Conservation (phyloP, 2,888 invertebrate species). For the Coecobrya sp. region DNA sequence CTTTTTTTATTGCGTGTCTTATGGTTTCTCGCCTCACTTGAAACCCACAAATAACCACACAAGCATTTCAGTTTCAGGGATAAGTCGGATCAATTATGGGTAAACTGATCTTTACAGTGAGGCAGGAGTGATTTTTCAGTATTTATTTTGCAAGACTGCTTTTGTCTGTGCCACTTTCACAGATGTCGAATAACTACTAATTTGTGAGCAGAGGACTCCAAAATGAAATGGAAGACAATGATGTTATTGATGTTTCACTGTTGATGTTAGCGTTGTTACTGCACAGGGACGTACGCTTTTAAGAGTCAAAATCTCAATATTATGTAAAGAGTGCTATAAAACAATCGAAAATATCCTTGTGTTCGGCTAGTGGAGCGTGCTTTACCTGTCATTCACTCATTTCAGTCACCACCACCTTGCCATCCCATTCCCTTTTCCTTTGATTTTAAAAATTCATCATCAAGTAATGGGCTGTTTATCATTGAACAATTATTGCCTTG, state of each 20-base stretch:
- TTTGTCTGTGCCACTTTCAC: conserved; percentile 36
- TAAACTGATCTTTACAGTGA: conserved; percentile 13
- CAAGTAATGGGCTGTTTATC: background rate
- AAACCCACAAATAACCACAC: background rate
- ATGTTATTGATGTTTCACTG: background rate
- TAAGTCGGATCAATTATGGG: background rate
- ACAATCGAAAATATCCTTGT: conserved; percentile 60
- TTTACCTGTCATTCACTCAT: conserved; percentile 75
- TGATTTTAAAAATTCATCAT: conserved; percentile 27
- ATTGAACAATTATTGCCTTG: conserved; percentile 33
- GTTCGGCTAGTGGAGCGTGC: conserved; percentile 59
- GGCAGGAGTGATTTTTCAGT: conserved; percentile 13
- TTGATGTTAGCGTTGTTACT: background rate
- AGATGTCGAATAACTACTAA: conserved; percentile 17
- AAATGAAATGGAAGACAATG: conserved; percentile 34
- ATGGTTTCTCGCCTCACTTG: conserved; percentile 40
- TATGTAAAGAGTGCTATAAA: background rate
- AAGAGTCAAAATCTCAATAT: background rate
- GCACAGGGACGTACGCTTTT: background rate
- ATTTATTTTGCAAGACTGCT: conserved; percentile 29
- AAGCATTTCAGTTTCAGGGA: background rate
- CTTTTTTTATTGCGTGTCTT: conserved; percentile 42
- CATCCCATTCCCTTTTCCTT: background rate
- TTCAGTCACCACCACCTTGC: conserved; percentile 66
- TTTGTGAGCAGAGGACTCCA: conserved; percentile 33